Base-by-base conservation (phyloP, 1,140 invertebrate species). In the Calycopis cecrops region DNA sequence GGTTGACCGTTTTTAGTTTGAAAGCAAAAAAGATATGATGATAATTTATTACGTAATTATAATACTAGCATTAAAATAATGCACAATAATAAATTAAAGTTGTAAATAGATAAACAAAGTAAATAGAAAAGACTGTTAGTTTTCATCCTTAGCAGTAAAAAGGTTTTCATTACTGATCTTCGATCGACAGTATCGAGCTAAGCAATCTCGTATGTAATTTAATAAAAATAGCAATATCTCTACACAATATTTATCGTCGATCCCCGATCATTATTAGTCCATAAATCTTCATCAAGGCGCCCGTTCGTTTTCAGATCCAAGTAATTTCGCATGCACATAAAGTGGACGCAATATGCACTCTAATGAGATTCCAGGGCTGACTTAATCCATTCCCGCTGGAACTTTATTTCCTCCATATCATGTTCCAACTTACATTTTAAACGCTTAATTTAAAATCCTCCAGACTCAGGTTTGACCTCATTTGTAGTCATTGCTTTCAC, bases 341-440 rank as follows among this genome's bases (percentile, higher is more conserved):
- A 55, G 42, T 49, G 42, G 49, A 17, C 61, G 35, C 52, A 52
- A 58, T 59, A 59, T 59, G 61, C 53, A 55, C 52, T 63, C 55
- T 63, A 63, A 63, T 63, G 57, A 63, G 59, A 59, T 63, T 63
- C 61, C 52, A 52, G 48, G 38, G 44, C 50, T 28, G 59, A 47
- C 53, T 42, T 59, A 58, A 59, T 59, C 56, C 49, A 52, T 53
- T 54, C 56, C 35, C 44, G 34, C 44, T 44, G 57, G 33, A 52
- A 63, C 61, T 63, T 59, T 54, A 63, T 63, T 63, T 55, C 60
- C 18, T 55, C 52, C 56, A 59, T 59, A 49, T 63, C 52, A 63
- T 52, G 57, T 56, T 59, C 52, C 37, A 48, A 55, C 60, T 55
- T 59, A 62, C 59, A 62, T 62, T 65, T 62, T 59, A 65, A 62